These are phyloP conservation scores for Spermophilus dauricus DNA, from an alignment of 2,113 vertebrate genomes.

Conservation along the genomic window DNA sequence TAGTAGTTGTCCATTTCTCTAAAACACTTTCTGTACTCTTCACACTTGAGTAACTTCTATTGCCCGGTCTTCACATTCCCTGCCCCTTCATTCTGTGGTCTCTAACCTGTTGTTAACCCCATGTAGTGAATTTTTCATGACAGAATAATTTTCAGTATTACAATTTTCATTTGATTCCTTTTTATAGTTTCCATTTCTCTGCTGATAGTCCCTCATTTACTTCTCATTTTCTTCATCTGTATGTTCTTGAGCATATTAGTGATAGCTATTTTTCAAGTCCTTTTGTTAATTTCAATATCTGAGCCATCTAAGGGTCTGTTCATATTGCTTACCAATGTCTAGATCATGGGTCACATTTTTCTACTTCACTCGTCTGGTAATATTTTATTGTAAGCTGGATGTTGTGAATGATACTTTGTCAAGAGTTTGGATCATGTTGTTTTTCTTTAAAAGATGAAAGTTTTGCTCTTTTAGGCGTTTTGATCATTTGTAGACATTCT, in stretches of 20 bases:
- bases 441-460: background rate
- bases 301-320: background rate
- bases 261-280: background rate
- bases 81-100: background rate
- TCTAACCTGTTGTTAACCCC: background rate
- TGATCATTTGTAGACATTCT: background rate
- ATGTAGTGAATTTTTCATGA: background rate
- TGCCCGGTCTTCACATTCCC: background rate
- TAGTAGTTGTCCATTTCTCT: background rate
- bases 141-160: background rate
- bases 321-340: background rate
- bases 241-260: background rate
- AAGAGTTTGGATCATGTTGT: background rate
- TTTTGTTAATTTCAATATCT: background rate
- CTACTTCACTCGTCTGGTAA: background rate
- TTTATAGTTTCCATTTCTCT: background rate
- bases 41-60: slow-evolving; percentile 31
- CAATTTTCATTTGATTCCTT: background rate
- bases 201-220: background rate
- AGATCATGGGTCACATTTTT: background rate
- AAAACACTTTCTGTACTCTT: background rate
- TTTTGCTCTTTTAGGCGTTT: slow-evolving; percentile 13
- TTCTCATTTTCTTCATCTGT: background rate
- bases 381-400: background rate
- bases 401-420: background rate